Evolutionary conservation across 1,140 invertebrate genomes (phyloP).

Genomic region (Brachionus plicatilis): DNA sequence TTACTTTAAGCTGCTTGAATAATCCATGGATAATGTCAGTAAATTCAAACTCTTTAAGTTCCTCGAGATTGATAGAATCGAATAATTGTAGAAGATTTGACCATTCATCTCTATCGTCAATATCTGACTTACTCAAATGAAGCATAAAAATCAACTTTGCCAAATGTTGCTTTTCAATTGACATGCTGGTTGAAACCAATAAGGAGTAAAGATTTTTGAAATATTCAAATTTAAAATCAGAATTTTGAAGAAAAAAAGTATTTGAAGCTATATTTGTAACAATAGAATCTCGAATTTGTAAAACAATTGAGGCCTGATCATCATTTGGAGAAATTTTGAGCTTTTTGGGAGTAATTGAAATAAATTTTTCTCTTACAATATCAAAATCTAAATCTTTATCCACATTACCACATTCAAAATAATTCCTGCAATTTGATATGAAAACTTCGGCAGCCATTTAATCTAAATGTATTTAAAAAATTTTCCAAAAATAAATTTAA

Average conservation of each 20-base stretch:
- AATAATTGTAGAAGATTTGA: background rate
- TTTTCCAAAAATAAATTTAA: no score
- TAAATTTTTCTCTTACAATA: background rate
- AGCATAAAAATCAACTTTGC: background rate
- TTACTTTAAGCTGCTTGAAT: background rate
- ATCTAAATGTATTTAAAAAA: no score
- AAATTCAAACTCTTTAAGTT: background rate
- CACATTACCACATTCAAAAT: background rate
- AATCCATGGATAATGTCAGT: background rate
- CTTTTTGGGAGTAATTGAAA: conserved; percentile 5
- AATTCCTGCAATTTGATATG: background rate
- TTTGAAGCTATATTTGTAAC: background rate
- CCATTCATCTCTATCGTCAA: background rate
- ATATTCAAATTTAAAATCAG: background rate
- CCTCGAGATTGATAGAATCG: background rate
- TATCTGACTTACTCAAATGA: background rate
- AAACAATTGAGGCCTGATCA: background rate
- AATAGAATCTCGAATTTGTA: background rate
- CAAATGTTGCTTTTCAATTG: background rate
- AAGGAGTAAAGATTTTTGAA: background rate
- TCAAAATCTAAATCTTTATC: background rate
- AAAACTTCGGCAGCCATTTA: background rate
- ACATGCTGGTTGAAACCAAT: background rate
- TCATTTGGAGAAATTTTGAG: background rate
- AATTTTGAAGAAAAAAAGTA: background rate